phyloP scores from a whole-genome alignment of 1,140 invertebrate genomes.

The Tribolium madens region DNA sequence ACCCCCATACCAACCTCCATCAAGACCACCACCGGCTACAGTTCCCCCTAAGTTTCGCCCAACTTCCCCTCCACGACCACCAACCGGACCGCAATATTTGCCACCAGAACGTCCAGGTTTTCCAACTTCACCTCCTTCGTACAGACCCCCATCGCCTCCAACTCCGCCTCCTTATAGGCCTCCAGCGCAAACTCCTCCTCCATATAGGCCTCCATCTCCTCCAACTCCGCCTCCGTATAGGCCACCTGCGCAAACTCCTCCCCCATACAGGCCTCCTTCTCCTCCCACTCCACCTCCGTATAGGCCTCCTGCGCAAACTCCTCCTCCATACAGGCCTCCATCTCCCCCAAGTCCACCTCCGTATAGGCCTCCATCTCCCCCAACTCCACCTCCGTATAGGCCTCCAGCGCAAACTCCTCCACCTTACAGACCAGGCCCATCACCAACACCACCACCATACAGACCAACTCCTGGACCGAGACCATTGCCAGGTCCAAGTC shows the following conservation, averaged over 20 bases:
- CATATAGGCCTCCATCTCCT: constrained; percentile 2
- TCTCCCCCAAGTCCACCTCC: constrained; percentile 34
- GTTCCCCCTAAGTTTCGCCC: background rate
- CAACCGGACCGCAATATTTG: constrained; percentile 36
- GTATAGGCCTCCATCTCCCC: constrained; percentile 50
- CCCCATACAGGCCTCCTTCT: constrained; percentile 49
- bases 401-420: constrained; percentile 17
- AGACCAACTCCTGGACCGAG: constrained; percentile 46
- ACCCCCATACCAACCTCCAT: constrained; percentile 34
- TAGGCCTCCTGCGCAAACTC: constrained; percentile 50
- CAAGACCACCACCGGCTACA: background rate
- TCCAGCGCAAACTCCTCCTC: constrained; percentile 31
- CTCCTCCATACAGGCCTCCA: constrained; percentile 42
- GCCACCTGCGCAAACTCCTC: background rate
- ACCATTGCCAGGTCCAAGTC: constrained; percentile 22
- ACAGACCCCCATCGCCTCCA: background rate
- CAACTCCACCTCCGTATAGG: background rate
- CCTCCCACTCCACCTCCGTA: constrained; percentile 54
- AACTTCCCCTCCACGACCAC: constrained; percentile 32
- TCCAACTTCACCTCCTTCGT: constrained; percentile 37
- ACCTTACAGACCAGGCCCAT: background rate
- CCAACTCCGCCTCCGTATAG: constrained; percentile 49
- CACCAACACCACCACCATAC: constrained; percentile 25
- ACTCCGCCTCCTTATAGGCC: constrained; percentile 39
- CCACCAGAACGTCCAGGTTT: background rate